These are phyloP conservation scores for Oligia fasciuncula DNA, from an alignment of 2,888 invertebrate genomes.

Conservation along the genomic window DNA sequence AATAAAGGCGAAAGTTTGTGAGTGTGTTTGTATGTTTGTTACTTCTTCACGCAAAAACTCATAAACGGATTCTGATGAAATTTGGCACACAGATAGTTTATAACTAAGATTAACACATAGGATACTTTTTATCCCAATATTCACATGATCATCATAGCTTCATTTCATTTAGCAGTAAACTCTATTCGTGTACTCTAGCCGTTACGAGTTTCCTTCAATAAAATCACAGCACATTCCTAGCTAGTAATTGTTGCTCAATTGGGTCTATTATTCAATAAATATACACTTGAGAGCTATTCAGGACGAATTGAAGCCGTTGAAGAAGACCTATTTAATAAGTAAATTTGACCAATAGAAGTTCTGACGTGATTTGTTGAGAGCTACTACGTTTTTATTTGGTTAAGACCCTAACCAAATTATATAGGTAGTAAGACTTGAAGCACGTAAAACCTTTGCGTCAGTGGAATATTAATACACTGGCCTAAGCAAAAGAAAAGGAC, in stretches of 20 bases:
- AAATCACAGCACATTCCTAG: slow-evolving; percentile 50
- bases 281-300: slow-evolving; percentile 28
- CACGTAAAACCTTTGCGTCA: neutral
- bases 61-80: too few species aligned
- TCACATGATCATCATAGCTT: too few species aligned
- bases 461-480: too few species aligned
- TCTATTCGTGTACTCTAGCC: neutral
- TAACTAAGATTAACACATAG: too few species aligned
- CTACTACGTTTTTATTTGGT: neutral
- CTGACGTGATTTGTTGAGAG: too few species aligned
- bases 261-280: slow-evolving; percentile 52
- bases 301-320: slow-evolving; percentile 13
- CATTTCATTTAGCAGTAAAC: too few species aligned
- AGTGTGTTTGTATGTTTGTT: too few species aligned
- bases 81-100: too few species aligned
- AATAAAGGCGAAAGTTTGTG: too few species aligned
- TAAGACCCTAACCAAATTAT: too few species aligned
- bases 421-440: neutral
- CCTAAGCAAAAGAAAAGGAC: neutral
- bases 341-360: neutral
- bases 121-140: too few species aligned
- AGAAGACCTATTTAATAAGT: slow-evolving; percentile 9
- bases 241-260: slow-evolving; percentile 48
- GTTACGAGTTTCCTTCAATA: slow-evolving; percentile 29
- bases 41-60: too few species aligned